These are phyloP conservation scores for Monarcha castaneiventris DNA, from an alignment of 2,113 vertebrate species.

Conservation along the genomic window DNA sequence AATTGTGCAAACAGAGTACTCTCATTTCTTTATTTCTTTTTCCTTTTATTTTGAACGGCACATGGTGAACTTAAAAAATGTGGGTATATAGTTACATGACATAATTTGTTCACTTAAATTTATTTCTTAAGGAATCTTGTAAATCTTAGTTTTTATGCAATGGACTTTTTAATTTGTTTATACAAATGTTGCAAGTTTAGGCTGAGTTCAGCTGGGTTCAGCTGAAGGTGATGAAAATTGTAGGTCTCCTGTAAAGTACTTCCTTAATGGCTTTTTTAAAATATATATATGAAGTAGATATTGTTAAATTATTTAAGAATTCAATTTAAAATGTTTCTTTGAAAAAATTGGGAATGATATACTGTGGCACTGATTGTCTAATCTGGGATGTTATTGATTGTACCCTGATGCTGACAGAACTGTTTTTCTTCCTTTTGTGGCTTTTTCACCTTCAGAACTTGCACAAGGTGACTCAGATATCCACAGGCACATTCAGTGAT, in stretches of 20 bases:
- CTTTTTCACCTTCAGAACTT: slow-evolving; percentile 35
- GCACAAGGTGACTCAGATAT: neutral
- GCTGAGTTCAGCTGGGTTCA: neutral
- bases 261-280: neutral
- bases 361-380: neutral
- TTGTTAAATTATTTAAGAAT: slow-evolving; percentile 50
- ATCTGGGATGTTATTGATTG: slow-evolving; percentile 49
- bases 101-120: neutral
- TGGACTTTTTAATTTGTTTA: neutral
- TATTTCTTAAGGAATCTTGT: neutral
- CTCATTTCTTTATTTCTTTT: neutral
- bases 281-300: neutral
- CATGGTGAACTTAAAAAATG: neutral
- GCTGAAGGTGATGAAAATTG: neutral
- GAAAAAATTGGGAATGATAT: neutral
- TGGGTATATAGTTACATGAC: neutral
- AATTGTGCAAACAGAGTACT: neutral
- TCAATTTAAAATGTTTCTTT: neutral
- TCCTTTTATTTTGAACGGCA: neutral
- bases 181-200: neutral
- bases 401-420: slow-evolving; percentile 1
- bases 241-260: neutral
- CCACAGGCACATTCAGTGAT: neutral
- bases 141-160: neutral
- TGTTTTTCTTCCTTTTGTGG: slow-evolving; percentile 40